Percentiles rank a stretch among this genome's conserved stretches.
Conservation (phyloP, 2,113 vertebrate species). For the Dermatemys mawii region DNA sequence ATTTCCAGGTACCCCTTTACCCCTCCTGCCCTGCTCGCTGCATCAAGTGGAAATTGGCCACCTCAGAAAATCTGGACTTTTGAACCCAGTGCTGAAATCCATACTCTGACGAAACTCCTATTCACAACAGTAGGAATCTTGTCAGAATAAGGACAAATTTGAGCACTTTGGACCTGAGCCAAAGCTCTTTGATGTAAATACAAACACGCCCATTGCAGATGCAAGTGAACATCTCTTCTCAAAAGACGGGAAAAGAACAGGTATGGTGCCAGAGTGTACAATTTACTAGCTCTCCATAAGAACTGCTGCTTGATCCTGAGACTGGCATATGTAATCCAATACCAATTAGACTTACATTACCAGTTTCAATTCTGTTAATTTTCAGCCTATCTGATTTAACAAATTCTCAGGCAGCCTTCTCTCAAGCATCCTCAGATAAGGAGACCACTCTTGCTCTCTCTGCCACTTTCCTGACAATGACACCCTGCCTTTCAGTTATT, state of each 20-base stretch:
- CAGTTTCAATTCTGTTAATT: not conserved
- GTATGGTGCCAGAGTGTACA: accelerated
- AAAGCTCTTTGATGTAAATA: not conserved
- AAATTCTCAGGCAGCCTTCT: not conserved
- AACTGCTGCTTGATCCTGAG: accelerated
- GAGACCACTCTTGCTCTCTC: not conserved
- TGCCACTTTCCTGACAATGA: not conserved
- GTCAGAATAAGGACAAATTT: not conserved
- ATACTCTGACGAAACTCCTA: not conserved
- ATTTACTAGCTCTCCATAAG: not conserved
- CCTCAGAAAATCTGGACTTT: not conserved
- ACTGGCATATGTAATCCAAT: not conserved
- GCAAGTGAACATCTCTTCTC: not conserved
- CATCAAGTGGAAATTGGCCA: not conserved
- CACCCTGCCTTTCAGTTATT: not conserved
- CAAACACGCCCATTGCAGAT: slow-evolving; percentile 18
- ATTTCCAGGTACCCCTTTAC: not conserved
- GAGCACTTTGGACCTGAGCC: slow-evolving; percentile 42
- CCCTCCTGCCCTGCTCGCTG: not conserved
- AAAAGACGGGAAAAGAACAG: slow-evolving; percentile 3
- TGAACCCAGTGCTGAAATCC: not conserved
- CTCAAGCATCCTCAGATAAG: not conserved
- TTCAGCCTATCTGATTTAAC: not conserved
- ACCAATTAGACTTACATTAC: accelerated
- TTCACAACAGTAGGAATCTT: not conserved